Conservation (phyloP, 2,888 invertebrate genomes). For the Pyrrhia umbra region DNA sequence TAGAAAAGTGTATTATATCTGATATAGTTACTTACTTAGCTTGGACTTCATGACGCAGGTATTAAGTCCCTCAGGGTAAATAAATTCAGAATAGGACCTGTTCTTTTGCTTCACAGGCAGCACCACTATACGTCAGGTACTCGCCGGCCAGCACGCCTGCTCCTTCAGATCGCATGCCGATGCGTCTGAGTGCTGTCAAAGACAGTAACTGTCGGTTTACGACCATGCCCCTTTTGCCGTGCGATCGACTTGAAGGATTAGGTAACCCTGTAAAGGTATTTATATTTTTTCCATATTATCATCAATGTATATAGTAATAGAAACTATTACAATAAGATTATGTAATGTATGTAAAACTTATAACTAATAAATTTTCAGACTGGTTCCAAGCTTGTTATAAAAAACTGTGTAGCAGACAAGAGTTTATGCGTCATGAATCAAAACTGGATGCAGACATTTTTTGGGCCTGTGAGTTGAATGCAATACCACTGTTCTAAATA, state of each 20-base stretch:
- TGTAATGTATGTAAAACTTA: too few relatives aligned
- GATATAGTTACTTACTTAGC: too few relatives aligned
- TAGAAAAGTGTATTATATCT: too few relatives aligned
- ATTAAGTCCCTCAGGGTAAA: too few relatives aligned
- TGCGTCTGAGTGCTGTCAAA: slow-evolving; percentile 77
- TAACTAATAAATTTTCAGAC: slow-evolving; percentile 84
- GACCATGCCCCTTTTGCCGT: slow-evolving; percentile 76
- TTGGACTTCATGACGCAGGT: too few relatives aligned
- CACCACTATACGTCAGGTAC: slow-evolving; percentile 81
- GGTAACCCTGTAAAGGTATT: slow-evolving; percentile 82
- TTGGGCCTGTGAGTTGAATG: slow-evolving; percentile 79
- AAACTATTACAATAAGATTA: too few relatives aligned
- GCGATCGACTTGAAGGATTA: slow-evolving; percentile 79
- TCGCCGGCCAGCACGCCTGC: slow-evolving; percentile 76
- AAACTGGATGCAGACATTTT: slow-evolving; percentile 87
- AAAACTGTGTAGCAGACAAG: slow-evolving; percentile 85
- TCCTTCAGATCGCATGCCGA: slow-evolving; percentile 81
- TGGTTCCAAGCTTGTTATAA: slow-evolving; percentile 77
- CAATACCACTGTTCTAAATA: too few relatives aligned
- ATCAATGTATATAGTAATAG: too few relatives aligned
- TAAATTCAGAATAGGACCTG: too few relatives aligned
- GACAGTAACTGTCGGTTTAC: slow-evolving; percentile 85
- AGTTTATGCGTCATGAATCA: slow-evolving; percentile 85
- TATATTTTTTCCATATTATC: neutral
- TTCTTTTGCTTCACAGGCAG: slow-evolving; percentile 70